These are phyloP conservation scores for Ptychoptera albimana DNA, from an alignment of 2,888 invertebrate genomes.

Conservation along the genomic window DNA sequence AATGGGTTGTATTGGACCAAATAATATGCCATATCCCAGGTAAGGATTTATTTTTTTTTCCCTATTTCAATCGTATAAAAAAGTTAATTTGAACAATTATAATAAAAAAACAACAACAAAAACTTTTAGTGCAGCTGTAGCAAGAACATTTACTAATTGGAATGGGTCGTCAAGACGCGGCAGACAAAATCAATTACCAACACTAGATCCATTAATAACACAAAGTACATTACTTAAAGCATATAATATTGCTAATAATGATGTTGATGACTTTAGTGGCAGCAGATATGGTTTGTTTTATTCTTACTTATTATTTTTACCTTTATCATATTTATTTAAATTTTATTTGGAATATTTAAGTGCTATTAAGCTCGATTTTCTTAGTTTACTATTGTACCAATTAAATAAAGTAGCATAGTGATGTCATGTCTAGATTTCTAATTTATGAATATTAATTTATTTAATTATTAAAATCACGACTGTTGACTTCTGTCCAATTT, in stretches of 20 bases:
- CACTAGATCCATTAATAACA: slow-evolving; percentile 59
- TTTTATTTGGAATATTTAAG: too few relatives aligned
- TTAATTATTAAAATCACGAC: too few relatives aligned
- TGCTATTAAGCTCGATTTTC: too few relatives aligned
- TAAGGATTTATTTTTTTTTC: slow-evolving; percentile 30
- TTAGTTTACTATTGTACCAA: too few relatives aligned
- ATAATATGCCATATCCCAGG: slow-evolving; percentile 72
- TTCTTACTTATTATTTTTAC: too few relatives aligned
- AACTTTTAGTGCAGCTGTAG: slow-evolving; percentile 55
- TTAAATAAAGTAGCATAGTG: too few relatives aligned
- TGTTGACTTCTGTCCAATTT: too few relatives aligned
- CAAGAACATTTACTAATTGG: slow-evolving; percentile 51
- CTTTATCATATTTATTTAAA: too few relatives aligned
- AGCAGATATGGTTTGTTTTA: slow-evolving; percentile 34
- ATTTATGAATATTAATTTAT: too few relatives aligned
- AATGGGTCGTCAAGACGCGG: slow-evolving; percentile 56
- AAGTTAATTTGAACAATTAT: background rate
- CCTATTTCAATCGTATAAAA: background rate
- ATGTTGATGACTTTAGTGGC: slow-evolving; percentile 18
- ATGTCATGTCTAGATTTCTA: too few relatives aligned
- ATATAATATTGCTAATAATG: slow-evolving; percentile 41
- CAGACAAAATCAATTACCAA: slow-evolving; percentile 38
- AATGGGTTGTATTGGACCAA: slow-evolving; percentile 64
- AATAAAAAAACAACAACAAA: too few relatives aligned
- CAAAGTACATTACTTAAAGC: slow-evolving; percentile 50